phyloP scores from a whole-genome alignment of 1,140 invertebrate genomes.

The Drosophila miranda region DNA sequence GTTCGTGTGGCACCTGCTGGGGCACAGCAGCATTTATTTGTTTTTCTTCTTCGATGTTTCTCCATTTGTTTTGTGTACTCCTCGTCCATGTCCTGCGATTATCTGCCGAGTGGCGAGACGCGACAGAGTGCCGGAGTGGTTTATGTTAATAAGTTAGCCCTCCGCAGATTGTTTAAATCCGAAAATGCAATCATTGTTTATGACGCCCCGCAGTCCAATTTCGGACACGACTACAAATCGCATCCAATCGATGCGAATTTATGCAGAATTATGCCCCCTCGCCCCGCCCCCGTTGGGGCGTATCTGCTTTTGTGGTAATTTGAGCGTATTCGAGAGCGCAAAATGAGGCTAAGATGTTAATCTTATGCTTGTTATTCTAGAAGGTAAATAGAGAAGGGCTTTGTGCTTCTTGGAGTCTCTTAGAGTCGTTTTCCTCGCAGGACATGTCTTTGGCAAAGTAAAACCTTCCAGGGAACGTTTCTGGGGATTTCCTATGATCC shows the following conservation, averaged over 20 bases:
- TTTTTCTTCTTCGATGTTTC: not conserved
- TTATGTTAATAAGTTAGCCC: constrained; percentile 58
- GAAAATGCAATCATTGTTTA: constrained; percentile 55
- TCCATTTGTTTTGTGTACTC: constrained; percentile 11
- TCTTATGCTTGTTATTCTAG: too few relatives aligned
- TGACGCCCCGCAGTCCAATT: constrained; percentile 38
- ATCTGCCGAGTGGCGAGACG: constrained; percentile 37
- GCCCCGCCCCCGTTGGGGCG: too few relatives aligned
- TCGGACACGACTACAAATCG: constrained; percentile 31
- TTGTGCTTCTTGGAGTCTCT: too few relatives aligned
- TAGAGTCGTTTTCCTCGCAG: too few relatives aligned
- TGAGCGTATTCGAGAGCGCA: too few relatives aligned
- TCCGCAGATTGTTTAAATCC: constrained; percentile 19
- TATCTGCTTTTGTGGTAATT: too few relatives aligned
- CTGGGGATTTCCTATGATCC: too few relatives aligned
- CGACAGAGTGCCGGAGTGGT: constrained; percentile 26
- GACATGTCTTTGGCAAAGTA: too few relatives aligned
- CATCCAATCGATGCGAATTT: constrained; percentile 26
- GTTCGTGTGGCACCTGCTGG: constrained; percentile 14
- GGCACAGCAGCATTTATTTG: not conserved
- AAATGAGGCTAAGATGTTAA: too few relatives aligned
- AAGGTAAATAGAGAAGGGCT: too few relatives aligned
- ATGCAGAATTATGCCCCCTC: constrained; percentile 36
- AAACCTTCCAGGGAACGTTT: too few relatives aligned
- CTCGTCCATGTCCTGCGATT: constrained; percentile 27